Evolutionary conservation across 2,797 vertebrate genomes (phyloP), one percentile per base, ranked within the genome.

Genomic region (Arrhamphus sclerolepis): DNA sequence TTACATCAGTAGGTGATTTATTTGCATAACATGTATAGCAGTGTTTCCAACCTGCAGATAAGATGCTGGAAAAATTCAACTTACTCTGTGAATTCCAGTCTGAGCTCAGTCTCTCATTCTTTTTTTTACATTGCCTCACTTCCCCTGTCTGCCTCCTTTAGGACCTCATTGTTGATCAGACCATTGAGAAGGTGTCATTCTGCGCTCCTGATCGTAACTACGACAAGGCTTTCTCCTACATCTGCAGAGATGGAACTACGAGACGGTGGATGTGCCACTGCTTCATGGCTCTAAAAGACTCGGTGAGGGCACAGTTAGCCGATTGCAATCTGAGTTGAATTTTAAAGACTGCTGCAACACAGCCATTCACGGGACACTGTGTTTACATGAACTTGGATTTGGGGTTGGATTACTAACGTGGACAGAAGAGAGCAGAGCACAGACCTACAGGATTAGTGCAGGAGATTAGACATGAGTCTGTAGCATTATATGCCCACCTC

Each of bases 261-360:
- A 92, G 96, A 22, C 94, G 96, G 24, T 97, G 96, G 96, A 97
- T 97, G 79, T 97, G 96, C 77, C 96, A 97, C 88, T 96, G 95
- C 85, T 97, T 97, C 87, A 94, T 97, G 94, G 95, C 96, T 0
- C 89, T 97, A 56, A 97, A 97, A 82, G 96, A 97, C 84, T 97
- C 96, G 2, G 96, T 97, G 79, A 93, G 94, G 72, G 22, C 31
- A 24, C 34, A 19, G 4, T 26, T 26, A 52, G 59, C 7, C 54
- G 4, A 16, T 56, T 31, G 3, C 13, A n/a, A 79, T 42, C 47
- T 57, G 48, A 50, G 48, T 40, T 31, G 31, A 62, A 26, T 60
- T 43, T 19, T 10, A 43, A 22, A 51, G 29, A 38, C 31, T 39
- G 16, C 44, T 49, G 41, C 20, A 21, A 7, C 8, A 20, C 34